These are phyloP conservation scores for Cosmia trapezina DNA, from an alignment of 2,888 invertebrate genomes.

Conservation along the genomic window DNA sequence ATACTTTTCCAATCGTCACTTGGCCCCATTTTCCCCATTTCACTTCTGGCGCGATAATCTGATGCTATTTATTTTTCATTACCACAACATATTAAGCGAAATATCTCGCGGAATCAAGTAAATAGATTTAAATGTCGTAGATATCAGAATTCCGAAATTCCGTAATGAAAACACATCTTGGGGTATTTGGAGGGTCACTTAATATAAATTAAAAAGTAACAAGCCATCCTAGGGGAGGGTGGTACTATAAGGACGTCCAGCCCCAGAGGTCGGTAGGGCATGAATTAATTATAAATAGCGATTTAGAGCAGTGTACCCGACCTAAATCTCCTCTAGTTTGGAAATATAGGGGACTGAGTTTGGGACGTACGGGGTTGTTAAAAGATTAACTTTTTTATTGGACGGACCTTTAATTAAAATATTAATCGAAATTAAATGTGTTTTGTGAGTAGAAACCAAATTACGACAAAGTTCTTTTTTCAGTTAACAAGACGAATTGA, in stretches of 20 bases:
- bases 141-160: slow-evolving; percentile 31
- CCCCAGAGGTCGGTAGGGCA: slow-evolving; percentile 55
- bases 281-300: slow-evolving; percentile 70
- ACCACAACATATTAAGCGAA: slow-evolving; percentile 40
- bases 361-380: not conserved
- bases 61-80: slow-evolving; percentile 54
- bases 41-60: slow-evolving; percentile 12
- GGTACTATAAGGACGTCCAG: slow-evolving; percentile 68
- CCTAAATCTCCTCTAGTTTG: slow-evolving; percentile 60
- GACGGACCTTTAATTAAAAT: not conserved
- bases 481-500: not conserved
- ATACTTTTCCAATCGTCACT: slow-evolving; percentile 25
- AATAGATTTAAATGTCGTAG: slow-evolving; percentile 31
- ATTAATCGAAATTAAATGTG: not conserved
- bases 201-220: slow-evolving; percentile 77
- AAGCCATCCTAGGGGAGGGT: slow-evolving; percentile 64
- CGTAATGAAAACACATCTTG: slow-evolving; percentile 59
- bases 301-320: slow-evolving; percentile 63
- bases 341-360: slow-evolving; percentile 37
- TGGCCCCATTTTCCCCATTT: not conserved
- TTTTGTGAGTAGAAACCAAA: not conserved
- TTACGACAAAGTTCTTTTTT: not conserved
- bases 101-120: slow-evolving; percentile 23
- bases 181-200: slow-evolving; percentile 55
- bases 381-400: not conserved